These are phyloP conservation scores for Centropristis striata DNA, from an alignment of 2,113 vertebrate species.

Conservation along the genomic window DNA sequence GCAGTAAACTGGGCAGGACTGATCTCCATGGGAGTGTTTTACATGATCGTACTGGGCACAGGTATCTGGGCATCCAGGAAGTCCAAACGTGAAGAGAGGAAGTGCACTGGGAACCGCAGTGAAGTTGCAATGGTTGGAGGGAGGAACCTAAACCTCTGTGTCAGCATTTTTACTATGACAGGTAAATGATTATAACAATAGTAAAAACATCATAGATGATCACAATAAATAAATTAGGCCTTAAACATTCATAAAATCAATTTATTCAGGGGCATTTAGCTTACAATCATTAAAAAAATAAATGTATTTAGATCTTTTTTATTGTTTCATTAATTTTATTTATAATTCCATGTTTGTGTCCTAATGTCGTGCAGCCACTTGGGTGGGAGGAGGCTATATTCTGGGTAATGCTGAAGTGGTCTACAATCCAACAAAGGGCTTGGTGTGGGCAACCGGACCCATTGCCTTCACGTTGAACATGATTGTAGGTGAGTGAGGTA, in stretches of 20 bases:
- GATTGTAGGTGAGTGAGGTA: constrained; percentile 38
- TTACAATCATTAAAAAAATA: background rate
- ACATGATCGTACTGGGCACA: constrained; percentile 30
- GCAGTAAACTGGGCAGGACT: constrained; percentile 47
- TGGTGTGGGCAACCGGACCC: constrained; percentile 82
- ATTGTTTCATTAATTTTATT: background rate
- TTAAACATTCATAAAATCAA: background rate
- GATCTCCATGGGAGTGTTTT: constrained; percentile 49
- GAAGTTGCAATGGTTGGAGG: constrained; percentile 85
- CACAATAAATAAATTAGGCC: background rate
- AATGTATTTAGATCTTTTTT: too few species aligned
- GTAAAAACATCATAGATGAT: background rate
- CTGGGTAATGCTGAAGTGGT: constrained; percentile 84
- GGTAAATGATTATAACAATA: background rate
- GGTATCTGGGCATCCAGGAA: constrained; percentile 82
- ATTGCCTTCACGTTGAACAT: constrained; percentile 14
- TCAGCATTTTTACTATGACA: constrained; percentile 80
- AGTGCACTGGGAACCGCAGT: constrained; percentile 63
- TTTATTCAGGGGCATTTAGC: background rate
- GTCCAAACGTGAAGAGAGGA: constrained; percentile 79
- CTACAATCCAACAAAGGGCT: constrained; percentile 83
- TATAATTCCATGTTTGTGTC: background rate
- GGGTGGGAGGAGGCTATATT: constrained; percentile 87
- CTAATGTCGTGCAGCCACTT: constrained; percentile 78
- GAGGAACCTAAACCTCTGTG: constrained; percentile 78